A percentile compares a stretch with the other conserved stretches of the same genome.
These are phyloP conservation scores for Chlorospingus flavigularis DNA, from an alignment of 2,797 vertebrate genomes.

Conservation along the genomic window DNA sequence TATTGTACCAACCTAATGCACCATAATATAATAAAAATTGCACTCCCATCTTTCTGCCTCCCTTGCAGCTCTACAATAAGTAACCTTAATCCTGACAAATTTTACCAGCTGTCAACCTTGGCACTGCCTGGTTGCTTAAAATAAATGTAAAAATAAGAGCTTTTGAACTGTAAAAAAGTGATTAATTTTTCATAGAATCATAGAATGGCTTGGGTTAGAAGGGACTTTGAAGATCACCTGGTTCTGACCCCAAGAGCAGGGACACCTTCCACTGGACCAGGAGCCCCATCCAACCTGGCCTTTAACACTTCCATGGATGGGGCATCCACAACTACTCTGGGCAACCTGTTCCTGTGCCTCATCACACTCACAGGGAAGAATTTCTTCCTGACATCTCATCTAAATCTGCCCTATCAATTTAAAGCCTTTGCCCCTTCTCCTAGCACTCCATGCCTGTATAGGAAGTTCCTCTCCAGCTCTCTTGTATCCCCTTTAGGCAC, in stretches of 20 bases:
- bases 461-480: neutral
- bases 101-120: neutral
- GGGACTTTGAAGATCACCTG: no score
- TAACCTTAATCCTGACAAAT: neutral
- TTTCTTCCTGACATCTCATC: neutral
- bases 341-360: neutral
- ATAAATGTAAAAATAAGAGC: neutral
- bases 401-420: neutral
- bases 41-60: neutral
- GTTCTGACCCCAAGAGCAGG: neutral
- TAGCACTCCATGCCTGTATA: no score
- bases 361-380: neutral
- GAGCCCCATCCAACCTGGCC: neutral
- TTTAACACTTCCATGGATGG: neutral
- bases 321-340: neutral
- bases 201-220: neutral
- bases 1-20: neutral
- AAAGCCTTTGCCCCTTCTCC: neutral
- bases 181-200: neutral
- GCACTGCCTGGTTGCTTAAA: neutral
- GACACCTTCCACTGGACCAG: neutral
- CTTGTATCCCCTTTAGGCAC: neutral
- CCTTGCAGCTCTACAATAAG: neutral
- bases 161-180: neutral
- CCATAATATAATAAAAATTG: neutral